Percentiles rank a stretch among this genome's conserved stretches.
Evolutionary conservation across 2,888 invertebrate genomes (phyloP).

Genomic region (Auanema sp.): DNA sequence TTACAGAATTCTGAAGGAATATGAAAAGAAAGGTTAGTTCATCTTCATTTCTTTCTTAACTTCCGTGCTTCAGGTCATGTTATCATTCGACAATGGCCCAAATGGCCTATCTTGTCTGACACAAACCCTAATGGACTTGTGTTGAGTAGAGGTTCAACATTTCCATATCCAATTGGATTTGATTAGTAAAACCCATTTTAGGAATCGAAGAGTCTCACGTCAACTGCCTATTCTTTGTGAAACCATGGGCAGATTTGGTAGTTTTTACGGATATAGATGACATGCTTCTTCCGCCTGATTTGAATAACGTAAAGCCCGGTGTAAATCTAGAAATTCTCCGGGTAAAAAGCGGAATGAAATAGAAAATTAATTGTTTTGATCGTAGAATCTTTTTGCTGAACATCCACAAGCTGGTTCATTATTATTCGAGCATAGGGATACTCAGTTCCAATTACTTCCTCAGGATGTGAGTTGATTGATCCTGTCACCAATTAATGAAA

Average conservation of each 20-base stretch:
- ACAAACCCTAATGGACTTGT: constrained; percentile 60
- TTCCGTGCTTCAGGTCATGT: constrained; percentile 46
- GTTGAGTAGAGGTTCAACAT: constrained; percentile 28
- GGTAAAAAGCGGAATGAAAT: constrained; percentile 24
- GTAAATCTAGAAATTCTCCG: constrained; percentile 50
- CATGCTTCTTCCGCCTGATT: constrained; percentile 58
- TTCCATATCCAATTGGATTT: neutral
- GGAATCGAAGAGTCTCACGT: constrained; percentile 63
- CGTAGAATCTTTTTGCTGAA: constrained; percentile 52
- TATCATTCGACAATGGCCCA: constrained; percentile 58
- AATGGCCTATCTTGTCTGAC: constrained; percentile 62
- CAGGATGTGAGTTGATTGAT: constrained; percentile 9
- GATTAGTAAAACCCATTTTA: neutral
- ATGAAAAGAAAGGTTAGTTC: constrained; percentile 49
- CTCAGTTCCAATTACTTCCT: constrained; percentile 48
- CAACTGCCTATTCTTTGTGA: constrained; percentile 61
- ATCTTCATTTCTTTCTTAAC: neutral
- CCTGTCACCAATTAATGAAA: no score
- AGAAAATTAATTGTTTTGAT: neutral
- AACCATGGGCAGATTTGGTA: constrained; percentile 58
- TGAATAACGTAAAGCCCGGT: constrained; percentile 39
- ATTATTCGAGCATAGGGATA: constrained; percentile 61
- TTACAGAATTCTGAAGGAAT: constrained; percentile 52
- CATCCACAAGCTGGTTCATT: constrained; percentile 62
- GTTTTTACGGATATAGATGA: constrained; percentile 63